Percentiles rank a stretch among this genome's conserved stretches.
Conservation (phyloP, 2,113 vertebrate genomes). For the Otis tarda region DNA sequence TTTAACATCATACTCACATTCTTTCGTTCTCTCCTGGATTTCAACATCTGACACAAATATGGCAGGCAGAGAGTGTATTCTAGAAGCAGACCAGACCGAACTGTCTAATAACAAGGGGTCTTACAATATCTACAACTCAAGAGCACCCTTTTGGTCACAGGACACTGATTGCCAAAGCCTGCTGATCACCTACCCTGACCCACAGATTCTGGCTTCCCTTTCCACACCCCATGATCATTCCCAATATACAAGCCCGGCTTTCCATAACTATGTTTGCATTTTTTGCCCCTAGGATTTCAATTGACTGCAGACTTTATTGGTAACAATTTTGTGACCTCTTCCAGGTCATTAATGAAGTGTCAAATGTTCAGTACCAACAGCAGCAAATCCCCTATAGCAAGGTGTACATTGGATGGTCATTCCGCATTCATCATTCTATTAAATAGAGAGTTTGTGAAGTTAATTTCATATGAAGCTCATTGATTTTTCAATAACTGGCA, state of each 20-base stretch:
- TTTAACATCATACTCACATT: neutral
- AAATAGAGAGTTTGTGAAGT: neutral
- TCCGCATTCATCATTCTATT: neutral
- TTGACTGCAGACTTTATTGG: rapidly evolving
- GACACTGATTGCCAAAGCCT: neutral
- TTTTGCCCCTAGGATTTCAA: neutral
- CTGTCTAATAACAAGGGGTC: neutral
- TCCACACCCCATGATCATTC: neutral
- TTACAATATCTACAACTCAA: rapidly evolving
- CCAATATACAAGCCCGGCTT: neutral
- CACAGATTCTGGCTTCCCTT: neutral
- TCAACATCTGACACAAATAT: neutral
- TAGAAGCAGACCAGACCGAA: neutral
- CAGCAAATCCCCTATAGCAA: neutral
- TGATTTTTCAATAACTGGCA: neutral
- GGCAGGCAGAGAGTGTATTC: neutral
- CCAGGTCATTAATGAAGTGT: neutral
- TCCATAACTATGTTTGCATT: neutral
- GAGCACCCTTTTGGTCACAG: neutral
- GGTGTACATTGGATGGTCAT: neutral
- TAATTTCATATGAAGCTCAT: neutral
- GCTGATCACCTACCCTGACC: neutral
- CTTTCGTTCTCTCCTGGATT: neutral
- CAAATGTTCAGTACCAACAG: neutral
- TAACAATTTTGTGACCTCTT: neutral